Evolutionary conservation across 2,113 vertebrate species (phyloP), one percentile per base, ranked within the genome.

Genomic region (Oceanites oceanicus): DNA sequence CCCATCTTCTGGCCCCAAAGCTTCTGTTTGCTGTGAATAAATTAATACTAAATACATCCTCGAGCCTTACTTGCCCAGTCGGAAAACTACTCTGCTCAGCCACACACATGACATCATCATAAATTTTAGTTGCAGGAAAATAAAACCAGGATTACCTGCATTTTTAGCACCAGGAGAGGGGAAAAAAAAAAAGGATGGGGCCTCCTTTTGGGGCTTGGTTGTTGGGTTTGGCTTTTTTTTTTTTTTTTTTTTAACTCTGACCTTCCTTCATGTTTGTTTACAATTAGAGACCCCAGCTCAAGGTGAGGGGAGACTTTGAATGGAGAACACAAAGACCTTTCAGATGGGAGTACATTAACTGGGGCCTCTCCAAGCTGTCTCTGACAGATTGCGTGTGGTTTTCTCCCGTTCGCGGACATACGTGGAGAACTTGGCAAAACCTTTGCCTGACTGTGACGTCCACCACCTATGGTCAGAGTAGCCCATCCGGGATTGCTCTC

Each of bases 101-200:
- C 76, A 55, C 80, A 62, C 18, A 17, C 53, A 86, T 97, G 95
- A 96, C 85, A 90, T 94, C 96, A 96, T 13, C 38, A 66, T 30
- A 71, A 78, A 70, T 68, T 93, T 97, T 94, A 95, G 82, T 47
- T 38, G 47, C 52, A 53, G 53, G 47, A 79, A 96, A 93, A 83
- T 52, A 86, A 93, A 92, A 77, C 45, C 73, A 92, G 81, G 79
- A 50, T 90, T 82, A 95, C 94, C 96, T 97, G 92, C 71, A 88
- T 59, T 79, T 95, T 97, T 91, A 92, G 93, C 66, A 91, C 13
- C 40, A 29, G 49, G 32, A 70, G 59, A 61, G 30, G 15, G 42
- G 13, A 9, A 29, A 34, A 27, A 32, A 65, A 30, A 50, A 53
- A 61, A 3, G 18, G 10, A 93, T 67, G 82, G 8, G 86, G 90